These are phyloP conservation scores for Biston stratarius DNA, from an alignment of 2,888 invertebrate genomes.

Conservation along the genomic window DNA sequence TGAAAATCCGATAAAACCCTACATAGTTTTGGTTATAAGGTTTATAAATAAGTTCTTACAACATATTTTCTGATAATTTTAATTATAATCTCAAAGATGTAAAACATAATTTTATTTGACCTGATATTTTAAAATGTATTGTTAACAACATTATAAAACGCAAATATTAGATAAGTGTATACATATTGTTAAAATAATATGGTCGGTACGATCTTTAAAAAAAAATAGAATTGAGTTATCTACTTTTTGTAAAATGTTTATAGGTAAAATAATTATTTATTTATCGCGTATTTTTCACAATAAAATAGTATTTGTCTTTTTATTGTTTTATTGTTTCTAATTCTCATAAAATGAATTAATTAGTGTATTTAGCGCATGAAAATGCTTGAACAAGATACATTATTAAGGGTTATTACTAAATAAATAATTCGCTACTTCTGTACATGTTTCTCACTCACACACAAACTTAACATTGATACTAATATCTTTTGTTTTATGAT, in stretches of 20 bases:
- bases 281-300: neutral
- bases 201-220: neutral
- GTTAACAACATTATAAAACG: too few species aligned
- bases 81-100: neutral
- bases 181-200: neutral
- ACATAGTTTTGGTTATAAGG: constrained; percentile 45
- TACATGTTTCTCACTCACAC: too few species aligned
- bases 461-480: too few species aligned
- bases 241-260: neutral
- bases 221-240: neutral
- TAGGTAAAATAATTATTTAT: neutral
- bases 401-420: too few species aligned
- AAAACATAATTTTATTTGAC: neutral
- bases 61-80: neutral
- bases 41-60: too few species aligned
- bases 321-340: neutral
- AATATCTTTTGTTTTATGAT: too few species aligned
- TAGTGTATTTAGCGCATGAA: too few species aligned
- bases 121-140: neutral
- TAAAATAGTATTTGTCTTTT: neutral
- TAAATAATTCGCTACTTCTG: too few species aligned
- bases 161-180: too few species aligned
- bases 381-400: too few species aligned
- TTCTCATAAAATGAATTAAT: neutral
- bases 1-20: constrained; percentile 41